Percentiles rank a stretch among this genome's conserved stretches.
These are phyloP conservation scores for Mixornis gularis DNA, from an alignment of 2,113 vertebrate genomes.

Conservation along the genomic window DNA sequence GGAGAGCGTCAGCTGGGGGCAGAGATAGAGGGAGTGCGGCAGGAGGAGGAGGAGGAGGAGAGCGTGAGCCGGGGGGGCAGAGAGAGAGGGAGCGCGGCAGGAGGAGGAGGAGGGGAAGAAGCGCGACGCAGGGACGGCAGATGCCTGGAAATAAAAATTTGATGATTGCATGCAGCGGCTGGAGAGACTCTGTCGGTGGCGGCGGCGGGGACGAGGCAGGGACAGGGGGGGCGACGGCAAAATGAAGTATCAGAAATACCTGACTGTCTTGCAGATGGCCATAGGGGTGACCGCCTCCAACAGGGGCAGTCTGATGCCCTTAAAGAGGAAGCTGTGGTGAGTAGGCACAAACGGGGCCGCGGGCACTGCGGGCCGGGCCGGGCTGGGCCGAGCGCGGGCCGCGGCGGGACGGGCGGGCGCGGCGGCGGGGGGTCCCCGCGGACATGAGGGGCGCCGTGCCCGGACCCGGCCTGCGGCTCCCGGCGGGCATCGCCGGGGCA, in stretches of 20 bases:
- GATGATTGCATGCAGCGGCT: conserved; percentile 90
- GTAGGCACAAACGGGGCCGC: conserved; percentile 62
- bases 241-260: conserved; percentile 99
- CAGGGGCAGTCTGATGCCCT: conserved; percentile 93
- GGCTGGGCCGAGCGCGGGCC: neutral
- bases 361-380: neutral
- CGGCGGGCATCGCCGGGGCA: neutral
- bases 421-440: neutral
- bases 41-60: conserved; percentile 18
- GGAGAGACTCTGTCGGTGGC: conserved; percentile 82
- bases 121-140: conserved; percentile 81
- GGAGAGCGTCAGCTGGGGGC: conserved; percentile 20
- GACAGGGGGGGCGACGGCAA: conserved; percentile 88
- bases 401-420: neutral
- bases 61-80: conserved; percentile 19
- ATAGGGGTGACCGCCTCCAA: conserved; percentile 96
- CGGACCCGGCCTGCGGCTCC: neutral
- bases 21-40: conserved; percentile 21
- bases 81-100: conserved; percentile 7
- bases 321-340: conserved; percentile 96
- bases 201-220: conserved; percentile 84
- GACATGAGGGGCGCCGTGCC: neutral
- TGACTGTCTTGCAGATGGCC: conserved; percentile 98
- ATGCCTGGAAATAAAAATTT: conserved; percentile 83
- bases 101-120: conserved; percentile 57